Evolutionary conservation across 2,888 invertebrate species (phyloP), one percentile per base, ranked within the genome.

Genomic region (Erebia ligea): DNA sequence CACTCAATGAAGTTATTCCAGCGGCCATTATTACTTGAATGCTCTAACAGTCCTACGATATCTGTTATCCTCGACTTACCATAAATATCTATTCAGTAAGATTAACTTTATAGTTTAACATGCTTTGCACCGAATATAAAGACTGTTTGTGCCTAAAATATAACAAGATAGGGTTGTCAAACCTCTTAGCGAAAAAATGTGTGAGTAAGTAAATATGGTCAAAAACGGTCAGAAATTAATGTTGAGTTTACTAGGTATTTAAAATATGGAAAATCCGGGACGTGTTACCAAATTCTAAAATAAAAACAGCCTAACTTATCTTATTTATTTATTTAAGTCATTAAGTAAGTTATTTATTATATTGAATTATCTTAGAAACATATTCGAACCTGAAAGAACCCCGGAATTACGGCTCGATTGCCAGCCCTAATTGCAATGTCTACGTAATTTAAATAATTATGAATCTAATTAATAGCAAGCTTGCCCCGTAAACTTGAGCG

Each of bases 401-500:
- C 17, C 40, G 59, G 59, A 62, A 48, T 48, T 19, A 59, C 59
- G 59, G 59, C 42, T 40, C 42, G 34, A 17, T 21, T 64, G 52
- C 40, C 65, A 54, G 19, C 65, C 54, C 65, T 65, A 42, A 42
- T 40, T 54, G 40, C 17, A 63, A 40, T 52, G 34, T 50, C 48
- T 64, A 75, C 79, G 72, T 79, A 76, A 82, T 82, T 81, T 81
- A 73, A 77, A 74, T 75, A 81, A 72, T 75, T 34, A 82, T 79
- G 77, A 77, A 76, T 80, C 76, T 58, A 76, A 78, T 76, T 79
- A 76, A 73, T 76, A 81, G 80, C 84, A 73, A 76, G 85, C 83
- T 86, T 79, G 76, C 86, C 86, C 86, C 85, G 84, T 79, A 79
- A 75, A 81, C 73, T 42, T 76, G 75, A 83, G 81, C 79, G 80